phyloP scores from a whole-genome alignment of 2,797 vertebrate genomes.

The Sciurus vulgaris region DNA sequence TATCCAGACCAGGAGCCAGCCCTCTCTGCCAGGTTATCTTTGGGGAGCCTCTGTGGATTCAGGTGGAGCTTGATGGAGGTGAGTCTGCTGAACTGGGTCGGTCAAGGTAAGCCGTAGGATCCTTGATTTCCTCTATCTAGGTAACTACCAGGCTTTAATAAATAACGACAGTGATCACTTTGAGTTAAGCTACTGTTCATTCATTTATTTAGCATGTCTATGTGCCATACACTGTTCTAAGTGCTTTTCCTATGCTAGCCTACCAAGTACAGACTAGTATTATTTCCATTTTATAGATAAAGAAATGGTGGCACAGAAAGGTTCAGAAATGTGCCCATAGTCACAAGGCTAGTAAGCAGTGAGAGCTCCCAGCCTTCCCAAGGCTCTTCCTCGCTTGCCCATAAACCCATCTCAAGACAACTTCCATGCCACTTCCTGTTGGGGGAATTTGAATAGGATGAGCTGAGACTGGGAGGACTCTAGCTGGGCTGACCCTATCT shows the following conservation, averaged over 20 bases:
- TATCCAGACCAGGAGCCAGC: constrained; percentile 86
- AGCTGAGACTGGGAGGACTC: neutral
- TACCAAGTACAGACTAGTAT: neutral
- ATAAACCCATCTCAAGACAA: neutral
- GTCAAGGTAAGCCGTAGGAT: neutral
- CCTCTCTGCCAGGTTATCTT: constrained; percentile 88
- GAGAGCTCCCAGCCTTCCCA: neutral
- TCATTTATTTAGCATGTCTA: neutral
- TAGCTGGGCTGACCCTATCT: neutral
- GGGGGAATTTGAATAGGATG: neutral
- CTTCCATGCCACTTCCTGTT: neutral
- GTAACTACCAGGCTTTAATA: neutral
- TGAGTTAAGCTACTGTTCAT: neutral
- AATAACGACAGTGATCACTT: neutral
- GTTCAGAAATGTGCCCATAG: neutral
- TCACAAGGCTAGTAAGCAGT: neutral
- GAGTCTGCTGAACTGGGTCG: constrained; percentile 59
- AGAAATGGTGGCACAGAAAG: neutral
- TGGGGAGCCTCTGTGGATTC: constrained; percentile 89
- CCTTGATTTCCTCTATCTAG: neutral
- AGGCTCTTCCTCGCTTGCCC: neutral
- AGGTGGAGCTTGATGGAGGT: constrained; percentile 92
- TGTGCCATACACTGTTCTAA: neutral
- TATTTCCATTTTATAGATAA: neutral
- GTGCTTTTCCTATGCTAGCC: neutral